Evolutionary conservation across 2,113 vertebrate species (phyloP).

Genomic region (Speoplatyrhinus poulsoni): DNA sequence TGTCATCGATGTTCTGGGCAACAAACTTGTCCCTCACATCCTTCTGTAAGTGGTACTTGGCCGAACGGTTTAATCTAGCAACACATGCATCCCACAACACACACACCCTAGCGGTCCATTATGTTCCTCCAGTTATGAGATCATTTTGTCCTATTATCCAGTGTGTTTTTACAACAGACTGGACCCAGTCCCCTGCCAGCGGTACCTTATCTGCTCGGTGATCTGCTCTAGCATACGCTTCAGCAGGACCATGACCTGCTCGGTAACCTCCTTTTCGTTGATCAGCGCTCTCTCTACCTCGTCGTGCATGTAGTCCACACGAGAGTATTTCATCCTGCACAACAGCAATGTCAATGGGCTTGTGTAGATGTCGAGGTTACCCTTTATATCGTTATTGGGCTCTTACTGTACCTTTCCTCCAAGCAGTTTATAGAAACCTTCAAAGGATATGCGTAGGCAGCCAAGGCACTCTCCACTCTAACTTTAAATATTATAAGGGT

Average conservation of each 20-base stretch:
- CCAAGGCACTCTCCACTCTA: slow-evolving; percentile 81
- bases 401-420: slow-evolving; percentile 78
- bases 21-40: slow-evolving; percentile 87
- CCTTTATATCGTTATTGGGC: no score
- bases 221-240: slow-evolving; percentile 80
- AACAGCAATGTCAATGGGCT: background rate
- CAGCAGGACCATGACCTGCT: slow-evolving; percentile 76
- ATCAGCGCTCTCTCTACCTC: slow-evolving; percentile 82
- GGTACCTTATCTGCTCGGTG: slow-evolving; percentile 87
- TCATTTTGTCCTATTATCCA: background rate
- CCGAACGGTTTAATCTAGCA: slow-evolving; percentile 83
- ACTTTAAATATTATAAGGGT: slow-evolving; percentile 71
- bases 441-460: slow-evolving; percentile 78
- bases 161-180: no score
- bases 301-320: slow-evolving; percentile 81
- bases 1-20: slow-evolving; percentile 83
- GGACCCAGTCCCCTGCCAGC: background rate
- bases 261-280: slow-evolving; percentile 82
- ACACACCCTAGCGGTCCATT: background rate
- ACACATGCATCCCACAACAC: slow-evolving; percentile 1
- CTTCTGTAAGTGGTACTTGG: slow-evolving; percentile 85
- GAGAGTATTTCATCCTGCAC: slow-evolving; percentile 78
- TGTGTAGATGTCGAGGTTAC: background rate
- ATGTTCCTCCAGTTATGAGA: background rate
- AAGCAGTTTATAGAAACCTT: slow-evolving; percentile 79